Conservation (phyloP, 2,888 invertebrate species). For the Acanthopleura granulata region DNA sequence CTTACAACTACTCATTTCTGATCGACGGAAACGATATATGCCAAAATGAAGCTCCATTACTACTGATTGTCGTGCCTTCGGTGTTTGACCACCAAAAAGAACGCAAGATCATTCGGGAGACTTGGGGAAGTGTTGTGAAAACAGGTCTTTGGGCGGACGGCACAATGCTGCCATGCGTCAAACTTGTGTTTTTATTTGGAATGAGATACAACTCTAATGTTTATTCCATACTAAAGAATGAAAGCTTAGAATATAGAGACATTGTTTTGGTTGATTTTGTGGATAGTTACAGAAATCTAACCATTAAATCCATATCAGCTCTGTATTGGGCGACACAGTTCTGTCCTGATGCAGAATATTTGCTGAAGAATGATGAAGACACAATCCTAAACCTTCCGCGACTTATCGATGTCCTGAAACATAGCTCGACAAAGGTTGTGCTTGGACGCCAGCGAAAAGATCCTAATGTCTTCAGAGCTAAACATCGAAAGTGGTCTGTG, state of each 20-base stretch:
- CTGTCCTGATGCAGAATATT: constrained; percentile 50
- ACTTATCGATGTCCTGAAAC: constrained; percentile 25
- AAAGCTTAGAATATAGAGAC: constrained; percentile 26
- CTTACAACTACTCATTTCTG: constrained; percentile 2
- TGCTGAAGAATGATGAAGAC: constrained; percentile 65
- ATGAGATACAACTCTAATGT: constrained; percentile 14
- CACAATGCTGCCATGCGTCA: background rate
- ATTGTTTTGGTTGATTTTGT: constrained; percentile 42
- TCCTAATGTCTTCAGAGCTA: background rate
- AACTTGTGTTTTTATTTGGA: constrained; percentile 33
- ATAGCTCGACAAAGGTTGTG: background rate
- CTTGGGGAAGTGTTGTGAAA: constrained; percentile 31
- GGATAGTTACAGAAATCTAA: constrained; percentile 61
- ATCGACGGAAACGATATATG: background rate
- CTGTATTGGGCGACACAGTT: constrained; percentile 52
- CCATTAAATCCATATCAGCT: constrained; percentile 62
- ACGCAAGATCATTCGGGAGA: constrained; percentile 31
- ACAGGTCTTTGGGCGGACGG: constrained; percentile 5
- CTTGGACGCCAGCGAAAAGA: background rate
- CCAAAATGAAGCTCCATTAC: background rate
- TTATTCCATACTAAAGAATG: constrained; percentile 26
- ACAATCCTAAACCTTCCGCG: constrained; percentile 69
- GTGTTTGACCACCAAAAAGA: constrained; percentile 25
- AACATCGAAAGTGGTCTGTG: constrained; percentile 46
- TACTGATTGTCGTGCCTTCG: constrained; percentile 30